Percentiles rank a stretch among this genome's conserved stretches.
Evolutionary conservation across 2,888 invertebrate genomes (phyloP).

Genomic region (Pristionchus entomophagus): DNA sequence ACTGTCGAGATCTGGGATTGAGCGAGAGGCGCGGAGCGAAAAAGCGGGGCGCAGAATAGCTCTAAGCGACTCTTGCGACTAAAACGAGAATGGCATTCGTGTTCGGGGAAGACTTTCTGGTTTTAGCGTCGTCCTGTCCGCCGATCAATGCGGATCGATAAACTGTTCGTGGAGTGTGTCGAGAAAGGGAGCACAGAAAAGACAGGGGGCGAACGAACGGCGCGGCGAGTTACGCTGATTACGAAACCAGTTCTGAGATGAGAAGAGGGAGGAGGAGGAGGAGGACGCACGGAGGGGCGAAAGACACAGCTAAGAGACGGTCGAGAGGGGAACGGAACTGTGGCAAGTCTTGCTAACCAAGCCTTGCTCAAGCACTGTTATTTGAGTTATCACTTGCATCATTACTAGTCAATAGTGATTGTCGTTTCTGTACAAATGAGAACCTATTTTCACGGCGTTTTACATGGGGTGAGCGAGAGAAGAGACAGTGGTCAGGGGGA

Average conservation of each 20-base stretch:
- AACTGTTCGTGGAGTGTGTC: background rate
- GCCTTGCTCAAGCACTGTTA: too few species aligned
- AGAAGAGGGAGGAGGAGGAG: background rate
- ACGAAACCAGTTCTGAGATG: conserved; percentile 42
- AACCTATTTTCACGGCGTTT: too few species aligned
- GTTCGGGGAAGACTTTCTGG: background rate
- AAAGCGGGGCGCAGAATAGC: background rate
- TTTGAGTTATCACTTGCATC: background rate
- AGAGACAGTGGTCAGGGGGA: too few species aligned
- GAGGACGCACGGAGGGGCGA: background rate
- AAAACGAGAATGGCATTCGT: background rate
- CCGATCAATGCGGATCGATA: background rate
- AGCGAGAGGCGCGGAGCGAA: conserved; percentile 14
- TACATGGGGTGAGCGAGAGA: too few species aligned
- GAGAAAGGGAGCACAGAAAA: conserved; percentile 29
- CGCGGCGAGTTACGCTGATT: conserved; percentile 32
- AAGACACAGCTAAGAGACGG: too few species aligned
- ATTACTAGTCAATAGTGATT: too few species aligned
- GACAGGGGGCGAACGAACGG: background rate
- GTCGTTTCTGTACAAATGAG: too few species aligned
- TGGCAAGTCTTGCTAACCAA: too few species aligned
- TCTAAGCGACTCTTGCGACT: background rate
- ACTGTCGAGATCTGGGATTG: conserved; percentile 9
- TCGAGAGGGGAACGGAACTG: background rate
- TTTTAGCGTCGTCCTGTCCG: background rate